phyloP scores from a whole-genome alignment of 1,140 invertebrate genomes.

The Plutomurus gul region DNA sequence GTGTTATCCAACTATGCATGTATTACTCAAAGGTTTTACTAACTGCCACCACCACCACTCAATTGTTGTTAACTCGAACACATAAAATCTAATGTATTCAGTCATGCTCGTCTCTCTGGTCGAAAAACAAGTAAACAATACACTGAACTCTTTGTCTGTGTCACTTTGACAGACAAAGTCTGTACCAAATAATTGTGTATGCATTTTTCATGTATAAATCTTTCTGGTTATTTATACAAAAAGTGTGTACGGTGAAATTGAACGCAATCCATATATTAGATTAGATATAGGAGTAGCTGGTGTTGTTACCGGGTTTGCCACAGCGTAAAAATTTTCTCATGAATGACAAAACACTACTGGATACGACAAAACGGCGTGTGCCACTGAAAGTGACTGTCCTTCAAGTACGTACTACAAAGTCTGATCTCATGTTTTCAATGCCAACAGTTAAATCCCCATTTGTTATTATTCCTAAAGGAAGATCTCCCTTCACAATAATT shows the following conservation, averaged over 20 bases:
- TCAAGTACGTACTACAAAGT: background rate
- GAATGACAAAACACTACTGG: conserved; percentile 4
- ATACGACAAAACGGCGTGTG: conserved; percentile 11
- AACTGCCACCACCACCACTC: background rate
- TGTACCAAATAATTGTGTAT: background rate
- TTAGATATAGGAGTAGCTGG: no score
- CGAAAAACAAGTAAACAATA: no score
- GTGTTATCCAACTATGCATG: conserved; percentile 35
- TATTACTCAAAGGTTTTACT: background rate
- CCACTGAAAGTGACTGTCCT: background rate
- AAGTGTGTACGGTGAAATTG: no score
- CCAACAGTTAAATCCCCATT: background rate
- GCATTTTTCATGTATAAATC: background rate
- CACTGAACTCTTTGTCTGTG: no score
- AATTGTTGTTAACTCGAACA: no score
- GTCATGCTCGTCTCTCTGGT: no score
- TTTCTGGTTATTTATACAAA: no score
- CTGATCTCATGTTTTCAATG: conserved; percentile 15
- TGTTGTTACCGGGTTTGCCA: no score
- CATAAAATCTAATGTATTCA: no score
- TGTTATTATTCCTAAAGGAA: background rate
- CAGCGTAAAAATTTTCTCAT: conserved; percentile 17
- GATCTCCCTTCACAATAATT: no score
- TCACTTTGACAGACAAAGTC: no score
- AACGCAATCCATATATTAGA: no score